phyloP scores from a whole-genome alignment of 2,888 invertebrate genomes.

The Lacanobia oleracea region DNA sequence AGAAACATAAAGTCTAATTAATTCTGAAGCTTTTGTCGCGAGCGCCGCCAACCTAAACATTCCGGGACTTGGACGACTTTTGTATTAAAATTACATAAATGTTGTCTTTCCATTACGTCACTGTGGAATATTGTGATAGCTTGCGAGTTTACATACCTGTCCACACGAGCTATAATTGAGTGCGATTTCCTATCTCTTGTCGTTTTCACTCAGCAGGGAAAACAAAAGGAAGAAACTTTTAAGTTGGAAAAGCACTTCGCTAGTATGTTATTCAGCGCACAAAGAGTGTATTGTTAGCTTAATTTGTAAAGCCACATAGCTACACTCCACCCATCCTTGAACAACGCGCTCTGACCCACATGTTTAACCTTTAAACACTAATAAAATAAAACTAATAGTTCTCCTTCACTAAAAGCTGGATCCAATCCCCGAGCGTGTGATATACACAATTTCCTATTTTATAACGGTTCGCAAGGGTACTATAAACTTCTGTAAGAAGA shows the following conservation, averaged over 20 bases:
- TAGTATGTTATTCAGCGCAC: background rate
- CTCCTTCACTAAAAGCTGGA: conserved; percentile 50
- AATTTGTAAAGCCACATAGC: background rate
- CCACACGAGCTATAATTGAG: conserved; percentile 25
- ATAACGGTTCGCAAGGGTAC: conserved; percentile 55
- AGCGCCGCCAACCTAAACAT: conserved; percentile 53
- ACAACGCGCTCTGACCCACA: conserved; percentile 2
- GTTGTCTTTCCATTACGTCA: conserved; percentile 58
- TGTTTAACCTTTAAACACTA: conserved; percentile 31
- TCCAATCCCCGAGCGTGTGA: conserved; percentile 56
- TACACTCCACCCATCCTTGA: conserved; percentile 5
- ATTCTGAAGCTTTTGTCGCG: conserved; percentile 60
- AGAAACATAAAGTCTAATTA: conserved; percentile 62
- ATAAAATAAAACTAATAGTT: conserved; percentile 53
- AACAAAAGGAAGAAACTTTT: conserved; percentile 6
- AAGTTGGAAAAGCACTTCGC: background rate
- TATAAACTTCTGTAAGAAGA: conserved; percentile 62
- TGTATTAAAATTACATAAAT: conserved; percentile 64
- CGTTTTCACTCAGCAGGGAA: conserved; percentile 5
- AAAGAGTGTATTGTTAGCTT: background rate
- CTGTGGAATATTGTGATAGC: conserved; percentile 26
- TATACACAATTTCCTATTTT: conserved; percentile 60
- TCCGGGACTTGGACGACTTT: conserved; percentile 48
- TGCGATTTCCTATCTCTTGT: conserved; percentile 13
- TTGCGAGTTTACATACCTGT: conserved; percentile 33